phyloP scores from a whole-genome alignment of 2,113 vertebrate genomes.

The Copsychus sechellarum region DNA sequence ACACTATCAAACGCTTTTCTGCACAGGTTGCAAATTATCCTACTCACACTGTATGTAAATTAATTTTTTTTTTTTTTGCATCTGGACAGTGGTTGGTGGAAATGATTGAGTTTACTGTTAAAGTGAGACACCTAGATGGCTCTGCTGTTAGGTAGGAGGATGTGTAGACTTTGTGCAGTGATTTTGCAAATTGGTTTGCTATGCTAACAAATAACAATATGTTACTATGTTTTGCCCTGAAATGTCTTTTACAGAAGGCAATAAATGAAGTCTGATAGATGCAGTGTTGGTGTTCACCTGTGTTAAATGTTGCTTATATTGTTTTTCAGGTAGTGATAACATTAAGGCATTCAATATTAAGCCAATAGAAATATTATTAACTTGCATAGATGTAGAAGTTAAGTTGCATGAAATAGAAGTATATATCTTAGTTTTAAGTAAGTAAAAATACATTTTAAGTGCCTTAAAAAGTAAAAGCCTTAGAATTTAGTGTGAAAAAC shows the following conservation, averaged over 20 bases:
- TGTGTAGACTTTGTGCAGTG: not conserved
- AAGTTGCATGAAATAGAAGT: too few relatives aligned
- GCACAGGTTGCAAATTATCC: not conserved
- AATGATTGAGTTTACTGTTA: not conserved
- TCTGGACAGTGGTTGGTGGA: not conserved
- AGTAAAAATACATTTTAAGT: too few relatives aligned
- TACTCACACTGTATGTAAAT: not conserved
- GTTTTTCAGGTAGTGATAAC: not conserved
- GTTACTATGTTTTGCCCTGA: not conserved
- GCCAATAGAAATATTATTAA: too few relatives aligned
- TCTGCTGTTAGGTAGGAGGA: not conserved
- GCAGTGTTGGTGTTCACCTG: not conserved
- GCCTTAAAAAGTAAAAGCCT: too few relatives aligned
- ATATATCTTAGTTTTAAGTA: too few relatives aligned
- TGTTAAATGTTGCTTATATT: not conserved
- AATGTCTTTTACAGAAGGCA: not conserved
- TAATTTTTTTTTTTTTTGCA: not conserved
- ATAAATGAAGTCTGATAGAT: not conserved
- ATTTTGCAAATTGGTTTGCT: not conserved
- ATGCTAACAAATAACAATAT: not conserved
- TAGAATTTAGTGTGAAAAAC: too few relatives aligned
- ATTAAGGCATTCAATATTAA: not conserved
- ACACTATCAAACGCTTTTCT: not conserved
- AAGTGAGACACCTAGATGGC: not conserved
- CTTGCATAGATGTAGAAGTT: too few relatives aligned